These are phyloP conservation scores for Agrilus planipennis DNA, from an alignment of 1,140 invertebrate species.

Conservation along the genomic window DNA sequence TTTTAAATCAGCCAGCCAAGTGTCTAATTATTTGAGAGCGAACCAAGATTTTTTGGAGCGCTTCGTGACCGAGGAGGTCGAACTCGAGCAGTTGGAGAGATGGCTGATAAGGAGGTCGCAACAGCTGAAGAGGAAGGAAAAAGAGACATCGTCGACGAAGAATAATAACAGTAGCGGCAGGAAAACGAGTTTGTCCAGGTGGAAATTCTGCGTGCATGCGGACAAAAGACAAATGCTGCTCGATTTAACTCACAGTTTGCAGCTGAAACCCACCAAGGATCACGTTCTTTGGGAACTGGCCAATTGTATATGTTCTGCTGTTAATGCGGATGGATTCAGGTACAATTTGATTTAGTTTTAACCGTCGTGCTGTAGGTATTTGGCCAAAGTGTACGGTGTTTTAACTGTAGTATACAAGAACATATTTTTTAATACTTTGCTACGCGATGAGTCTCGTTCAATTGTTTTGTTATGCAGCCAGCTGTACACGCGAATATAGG, in stretches of 20 bases:
- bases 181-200: slow-evolving; percentile 40
- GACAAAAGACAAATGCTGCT: slow-evolving; percentile 50
- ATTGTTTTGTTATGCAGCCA: too few species aligned
- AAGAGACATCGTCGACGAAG: slow-evolving; percentile 17
- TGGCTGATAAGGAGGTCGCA: slow-evolving; percentile 47
- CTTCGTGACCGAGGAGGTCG: slow-evolving; percentile 43
- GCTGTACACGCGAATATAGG: too few species aligned
- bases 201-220: slow-evolving; percentile 50
- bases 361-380: too few species aligned
- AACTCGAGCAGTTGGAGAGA: slow-evolving; percentile 42
- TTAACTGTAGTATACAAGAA: too few species aligned
- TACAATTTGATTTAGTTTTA: too few species aligned
- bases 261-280: slow-evolving; percentile 39
- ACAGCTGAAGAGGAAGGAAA: slow-evolving; percentile 33
- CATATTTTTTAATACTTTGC: too few species aligned
- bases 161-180: slow-evolving; percentile 29
- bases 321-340: slow-evolving; percentile 45
- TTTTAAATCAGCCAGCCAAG: slow-evolving; percentile 29
- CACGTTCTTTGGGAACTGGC: slow-evolving; percentile 49
- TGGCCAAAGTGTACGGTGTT: too few species aligned
- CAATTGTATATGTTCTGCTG: slow-evolving; percentile 46
- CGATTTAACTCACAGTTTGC: slow-evolving; percentile 43
- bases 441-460: too few species aligned
- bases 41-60: slow-evolving; percentile 45
- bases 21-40: slow-evolving; percentile 37